These are phyloP conservation scores for Vollenhovia emeryi DNA, from an alignment of 1,140 invertebrate genomes.

Conservation along the genomic window DNA sequence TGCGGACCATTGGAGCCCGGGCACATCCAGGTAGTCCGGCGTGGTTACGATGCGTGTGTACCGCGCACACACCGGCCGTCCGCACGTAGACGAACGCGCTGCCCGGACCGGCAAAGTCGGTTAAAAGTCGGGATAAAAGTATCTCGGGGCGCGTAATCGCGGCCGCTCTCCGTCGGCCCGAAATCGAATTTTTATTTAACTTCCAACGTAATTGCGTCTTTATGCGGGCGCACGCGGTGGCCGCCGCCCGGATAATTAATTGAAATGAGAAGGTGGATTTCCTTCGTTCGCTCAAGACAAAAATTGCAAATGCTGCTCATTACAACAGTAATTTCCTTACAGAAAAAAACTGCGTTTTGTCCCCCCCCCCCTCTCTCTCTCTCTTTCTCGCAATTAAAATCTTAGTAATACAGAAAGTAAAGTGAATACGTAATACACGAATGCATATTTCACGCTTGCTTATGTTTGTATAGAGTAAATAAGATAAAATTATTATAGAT, in stretches of 20 bases:
- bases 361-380: not conserved
- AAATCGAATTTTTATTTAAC: conserved; percentile 11
- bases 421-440: not conserved
- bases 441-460: not conserved
- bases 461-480: not conserved
- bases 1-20: conserved; percentile 72
- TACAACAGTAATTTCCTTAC: not conserved
- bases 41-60: conserved; percentile 35
- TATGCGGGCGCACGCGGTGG: not conserved
- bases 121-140: conserved; percentile 60
- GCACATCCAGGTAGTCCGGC: conserved; percentile 69
- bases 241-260: not conserved
- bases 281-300: not conserved
- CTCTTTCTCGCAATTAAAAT: not conserved
- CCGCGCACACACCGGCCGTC: not conserved
- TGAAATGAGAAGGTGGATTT: not conserved
- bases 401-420: not conserved
- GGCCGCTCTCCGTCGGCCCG: conserved; percentile 27
- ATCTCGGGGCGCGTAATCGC: conserved; percentile 30
- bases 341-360: not conserved
- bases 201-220: not conserved
- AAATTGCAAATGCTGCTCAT: not conserved
- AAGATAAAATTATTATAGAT: not conserved
- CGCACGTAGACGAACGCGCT: conserved; percentile 20
- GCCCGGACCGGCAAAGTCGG: conserved; percentile 42